Conservation (phyloP, 2,888 invertebrate genomes). For the Maniola hyperantus region DNA sequence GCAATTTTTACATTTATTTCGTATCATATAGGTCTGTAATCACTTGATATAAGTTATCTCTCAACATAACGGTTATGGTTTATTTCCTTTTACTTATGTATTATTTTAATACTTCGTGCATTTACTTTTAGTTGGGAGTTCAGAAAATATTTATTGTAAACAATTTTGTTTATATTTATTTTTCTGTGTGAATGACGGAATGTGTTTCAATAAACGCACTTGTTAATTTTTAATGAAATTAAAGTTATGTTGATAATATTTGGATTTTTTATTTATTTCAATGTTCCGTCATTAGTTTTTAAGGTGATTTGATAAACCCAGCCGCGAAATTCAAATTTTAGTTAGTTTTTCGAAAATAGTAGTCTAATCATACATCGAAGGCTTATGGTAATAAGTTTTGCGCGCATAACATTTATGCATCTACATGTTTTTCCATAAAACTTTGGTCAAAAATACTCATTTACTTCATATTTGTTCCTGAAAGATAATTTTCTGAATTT, state of each 20-base stretch:
- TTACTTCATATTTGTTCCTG: too few relatives aligned
- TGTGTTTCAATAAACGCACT: slow-evolving; percentile 61
- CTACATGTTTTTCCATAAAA: too few relatives aligned
- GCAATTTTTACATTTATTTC: slow-evolving; percentile 63
- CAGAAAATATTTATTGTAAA: slow-evolving; percentile 42
- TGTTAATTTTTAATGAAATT: slow-evolving; percentile 78
- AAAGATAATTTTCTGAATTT: too few relatives aligned
- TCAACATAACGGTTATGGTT: slow-evolving; percentile 60
- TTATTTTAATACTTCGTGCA: slow-evolving; percentile 40
- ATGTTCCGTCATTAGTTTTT: slow-evolving; percentile 28
- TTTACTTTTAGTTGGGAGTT: slow-evolving; percentile 45
- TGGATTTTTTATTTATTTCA: slow-evolving; percentile 32
- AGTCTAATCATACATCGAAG: too few relatives aligned
- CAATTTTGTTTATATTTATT: slow-evolving; percentile 36
- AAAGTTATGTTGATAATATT: slow-evolving; percentile 71
- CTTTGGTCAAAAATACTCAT: too few relatives aligned
- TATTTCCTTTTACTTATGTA: slow-evolving; percentile 48
- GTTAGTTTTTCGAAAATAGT: too few relatives aligned
- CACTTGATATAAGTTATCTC: slow-evolving; percentile 28
- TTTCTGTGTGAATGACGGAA: slow-evolving; percentile 53
- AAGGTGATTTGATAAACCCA: too few relatives aligned
- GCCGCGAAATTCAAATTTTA: too few relatives aligned
- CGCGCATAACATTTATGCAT: too few relatives aligned
- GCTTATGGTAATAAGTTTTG: too few relatives aligned
- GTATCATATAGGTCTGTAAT: slow-evolving; percentile 48